Conservation (phyloP, 2,113 vertebrate species). For the Cyanistes caeruleus region DNA sequence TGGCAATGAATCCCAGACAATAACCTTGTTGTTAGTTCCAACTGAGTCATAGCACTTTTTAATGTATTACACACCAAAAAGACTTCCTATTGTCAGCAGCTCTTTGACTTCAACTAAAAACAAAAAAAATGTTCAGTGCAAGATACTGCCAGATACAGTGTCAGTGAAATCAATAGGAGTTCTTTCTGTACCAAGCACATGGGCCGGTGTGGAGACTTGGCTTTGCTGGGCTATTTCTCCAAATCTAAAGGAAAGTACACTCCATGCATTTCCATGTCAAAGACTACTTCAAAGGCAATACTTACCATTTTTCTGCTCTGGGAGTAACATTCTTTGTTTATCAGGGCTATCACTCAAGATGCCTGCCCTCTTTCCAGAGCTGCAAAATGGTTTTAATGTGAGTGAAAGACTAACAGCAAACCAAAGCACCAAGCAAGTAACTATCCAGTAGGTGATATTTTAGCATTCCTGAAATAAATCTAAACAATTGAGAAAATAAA, state of each 20-base stretch:
- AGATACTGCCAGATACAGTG: background rate
- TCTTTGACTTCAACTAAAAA: background rate
- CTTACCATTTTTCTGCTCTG: constrained; percentile 13
- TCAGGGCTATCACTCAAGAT: constrained; percentile 42
- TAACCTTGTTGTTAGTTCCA: background rate
- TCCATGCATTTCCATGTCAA: background rate
- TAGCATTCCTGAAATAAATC: background rate
- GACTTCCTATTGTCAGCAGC: constrained; percentile 35
- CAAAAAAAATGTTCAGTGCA: background rate
- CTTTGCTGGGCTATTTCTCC: background rate
- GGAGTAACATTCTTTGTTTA: constrained; percentile 54
- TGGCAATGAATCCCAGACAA: background rate
- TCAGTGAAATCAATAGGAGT: background rate
- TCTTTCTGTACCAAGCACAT: background rate
- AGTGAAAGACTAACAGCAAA: background rate
- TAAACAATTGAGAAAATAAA: background rate
- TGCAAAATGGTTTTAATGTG: background rate
- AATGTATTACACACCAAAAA: constrained; percentile 4
- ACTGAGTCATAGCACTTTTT: constrained; percentile 9
- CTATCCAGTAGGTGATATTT: background rate
- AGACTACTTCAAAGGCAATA: constrained; percentile 54
- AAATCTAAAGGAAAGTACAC: background rate
- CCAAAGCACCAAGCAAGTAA: background rate
- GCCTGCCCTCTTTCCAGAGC: background rate
- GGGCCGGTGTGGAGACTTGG: background rate